Percentiles rank a stretch among this genome's conserved stretches.
Conservation (phyloP, 1,140 invertebrate genomes). For the Macrotrachela quadricornifera region DNA sequence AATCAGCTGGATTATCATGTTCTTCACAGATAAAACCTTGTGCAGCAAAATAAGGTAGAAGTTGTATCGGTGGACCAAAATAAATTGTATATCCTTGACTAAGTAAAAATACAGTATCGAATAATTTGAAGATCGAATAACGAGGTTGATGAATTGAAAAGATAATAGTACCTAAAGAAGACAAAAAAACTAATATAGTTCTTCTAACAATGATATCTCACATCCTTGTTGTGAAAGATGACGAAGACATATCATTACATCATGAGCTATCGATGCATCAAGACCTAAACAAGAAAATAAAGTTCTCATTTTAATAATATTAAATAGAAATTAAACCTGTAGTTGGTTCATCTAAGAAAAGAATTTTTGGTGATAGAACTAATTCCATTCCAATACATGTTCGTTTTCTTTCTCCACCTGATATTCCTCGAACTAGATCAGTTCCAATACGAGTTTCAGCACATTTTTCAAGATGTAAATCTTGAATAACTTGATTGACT, state of each 20-base stretch:
- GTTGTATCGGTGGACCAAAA: conserved; percentile 18
- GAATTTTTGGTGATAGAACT: conserved; percentile 24
- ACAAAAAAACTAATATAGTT: neutral
- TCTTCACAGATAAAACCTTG: conserved; percentile 23
- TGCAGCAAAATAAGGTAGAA: conserved; percentile 18
- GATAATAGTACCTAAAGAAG: conserved; percentile 17
- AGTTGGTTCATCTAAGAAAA: conserved; percentile 30
- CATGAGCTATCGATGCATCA: conserved; percentile 27
- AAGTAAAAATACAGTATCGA: conserved; percentile 22
- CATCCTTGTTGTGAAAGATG: conserved; percentile 12
- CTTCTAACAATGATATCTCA: neutral
- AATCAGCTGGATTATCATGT: conserved; percentile 28
- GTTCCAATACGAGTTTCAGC: conserved; percentile 26
- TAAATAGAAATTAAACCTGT: conserved; percentile 11
- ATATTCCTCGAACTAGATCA: conserved; percentile 26
- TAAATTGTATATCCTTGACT: conserved; percentile 21
- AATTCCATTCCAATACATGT: conserved; percentile 30
- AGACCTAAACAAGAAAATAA: conserved; percentile 14
- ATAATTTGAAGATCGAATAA: conserved; percentile 26
- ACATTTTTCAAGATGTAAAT: conserved; percentile 19
- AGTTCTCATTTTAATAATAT: no score
- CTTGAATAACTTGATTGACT: conserved; percentile 19
- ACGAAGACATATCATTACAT: conserved; percentile 24
- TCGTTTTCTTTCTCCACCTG: conserved; percentile 27
- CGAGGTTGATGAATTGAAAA: conserved; percentile 31